Conservation (phyloP, 2,113 vertebrate species). For the Nestor notabilis region DNA sequence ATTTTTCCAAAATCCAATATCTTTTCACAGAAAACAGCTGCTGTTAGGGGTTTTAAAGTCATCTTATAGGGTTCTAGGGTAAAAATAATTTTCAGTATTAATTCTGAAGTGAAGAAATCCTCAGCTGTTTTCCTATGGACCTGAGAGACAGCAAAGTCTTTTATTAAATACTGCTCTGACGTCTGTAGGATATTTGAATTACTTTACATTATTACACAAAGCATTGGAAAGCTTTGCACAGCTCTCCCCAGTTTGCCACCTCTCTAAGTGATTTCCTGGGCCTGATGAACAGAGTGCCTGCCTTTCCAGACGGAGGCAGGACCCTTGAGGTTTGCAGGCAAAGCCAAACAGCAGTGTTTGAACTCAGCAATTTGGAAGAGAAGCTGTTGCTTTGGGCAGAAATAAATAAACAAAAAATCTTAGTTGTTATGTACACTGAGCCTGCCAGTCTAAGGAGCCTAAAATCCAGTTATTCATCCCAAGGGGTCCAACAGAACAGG, state of each 20-base stretch:
- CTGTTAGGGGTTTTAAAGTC: neutral
- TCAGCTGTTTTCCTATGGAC: neutral
- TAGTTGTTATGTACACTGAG: neutral
- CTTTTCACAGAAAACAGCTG: slow-evolving; percentile 8
- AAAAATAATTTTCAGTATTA: neutral
- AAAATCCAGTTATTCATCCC: neutral
- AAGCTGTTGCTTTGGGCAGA: neutral
- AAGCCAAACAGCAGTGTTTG: neutral
- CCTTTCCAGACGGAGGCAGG: neutral
- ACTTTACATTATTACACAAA: neutral
- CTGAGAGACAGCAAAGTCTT: neutral
- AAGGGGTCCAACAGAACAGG: neutral
- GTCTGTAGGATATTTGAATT: neutral
- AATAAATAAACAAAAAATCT: neutral
- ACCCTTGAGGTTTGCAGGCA: neutral
- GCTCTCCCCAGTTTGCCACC: neutral
- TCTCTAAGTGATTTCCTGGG: neutral
- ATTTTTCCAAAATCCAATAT: slow-evolving; percentile 43
- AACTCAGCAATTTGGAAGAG: neutral
- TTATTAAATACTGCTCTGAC: neutral
- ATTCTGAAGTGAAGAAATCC: neutral
- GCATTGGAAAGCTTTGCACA: neutral
- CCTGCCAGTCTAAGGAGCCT: neutral
- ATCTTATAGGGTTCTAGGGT: neutral
- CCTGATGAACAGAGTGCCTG: neutral